phyloP scores from a whole-genome alignment of 2,113 vertebrate species.

The Chamaea fasciata region DNA sequence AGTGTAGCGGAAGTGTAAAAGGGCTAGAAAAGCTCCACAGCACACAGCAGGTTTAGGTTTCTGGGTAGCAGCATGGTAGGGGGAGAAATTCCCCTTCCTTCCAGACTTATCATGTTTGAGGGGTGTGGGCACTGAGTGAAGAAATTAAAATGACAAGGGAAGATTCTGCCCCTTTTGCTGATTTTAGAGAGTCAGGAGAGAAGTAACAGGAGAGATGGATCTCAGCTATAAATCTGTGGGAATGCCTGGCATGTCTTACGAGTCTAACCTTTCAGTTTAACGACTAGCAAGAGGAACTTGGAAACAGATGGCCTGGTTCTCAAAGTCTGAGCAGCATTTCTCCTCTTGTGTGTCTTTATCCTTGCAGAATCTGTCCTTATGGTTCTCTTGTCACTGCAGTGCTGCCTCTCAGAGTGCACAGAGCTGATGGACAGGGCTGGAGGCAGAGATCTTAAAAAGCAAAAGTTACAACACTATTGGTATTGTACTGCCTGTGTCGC shows the following conservation, averaged over 20 bases:
- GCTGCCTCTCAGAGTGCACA: neutral
- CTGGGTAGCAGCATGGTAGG: neutral
- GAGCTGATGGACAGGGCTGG: neutral
- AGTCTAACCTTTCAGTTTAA: conserved; percentile 1
- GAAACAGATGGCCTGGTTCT: conserved; percentile 9
- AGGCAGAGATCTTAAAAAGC: neutral
- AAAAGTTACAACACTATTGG: neutral
- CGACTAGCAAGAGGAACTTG: neutral
- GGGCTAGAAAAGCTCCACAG: neutral
- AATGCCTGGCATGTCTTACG: neutral
- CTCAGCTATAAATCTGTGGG: neutral
- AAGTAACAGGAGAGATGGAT: neutral
- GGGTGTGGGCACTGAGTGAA: neutral
- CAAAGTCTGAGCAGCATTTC: neutral
- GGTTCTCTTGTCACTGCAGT: neutral
- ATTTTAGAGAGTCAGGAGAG: neutral
- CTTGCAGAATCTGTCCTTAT: neutral
- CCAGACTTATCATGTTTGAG: neutral
- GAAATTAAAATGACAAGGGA: neutral
- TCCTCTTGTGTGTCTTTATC: neutral
- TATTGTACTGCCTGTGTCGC: neutral
- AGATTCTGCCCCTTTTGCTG: neutral
- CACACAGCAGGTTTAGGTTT: neutral
- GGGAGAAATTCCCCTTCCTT: neutral
- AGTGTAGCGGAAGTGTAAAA: neutral